Evolutionary conservation across 2,888 invertebrate species (phyloP), one percentile per base, ranked within the genome.

Genomic region (Tethea ocularis): DNA sequence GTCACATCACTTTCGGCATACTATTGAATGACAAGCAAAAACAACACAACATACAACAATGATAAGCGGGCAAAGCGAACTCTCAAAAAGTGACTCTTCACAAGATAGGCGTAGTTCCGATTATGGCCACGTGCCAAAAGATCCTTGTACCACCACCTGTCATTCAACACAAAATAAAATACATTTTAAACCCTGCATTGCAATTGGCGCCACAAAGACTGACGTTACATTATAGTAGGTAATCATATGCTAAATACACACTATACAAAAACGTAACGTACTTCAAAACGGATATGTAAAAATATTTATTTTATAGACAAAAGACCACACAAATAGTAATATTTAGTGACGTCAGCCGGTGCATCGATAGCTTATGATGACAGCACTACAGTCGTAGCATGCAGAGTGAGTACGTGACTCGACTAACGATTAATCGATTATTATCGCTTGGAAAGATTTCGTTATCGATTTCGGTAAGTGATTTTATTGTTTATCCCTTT

Each of bases 241-340:
- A 56, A 56, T 54, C 20, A 33, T 20, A 54, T 17, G 33, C 54
- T 22, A 17, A 17, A 29, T 33, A 24, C 22, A 54, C 11, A 33
- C n/a, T 54, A 22, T 13, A 54, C 33, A 33, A 33, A 54, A 33
- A 15, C 33, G 6, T 22, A 22, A 22, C 54, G 33, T 54, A 54
- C 22, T 13, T 22, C 36, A 22, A 22, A 54, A 54, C 54, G 54
- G 54, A 54, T 54, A 54, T 54, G 54, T 67, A 59, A 69, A 71
- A 57, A 59, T 24, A 59, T 54, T 38, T 56, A 51, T 53, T 26
- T 51, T 55, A 59, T 64, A 54, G 33, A 20, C 54, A 22, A 22
- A 13, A 59, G 80, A 81, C 83, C 84, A 81, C 81, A 83, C 78
- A 80, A 66, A 72, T 58, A 67, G 72, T 8, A 51, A 51, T 22